Conservation (phyloP, 2,113 vertebrate species). For the Dipodomys stephensi region DNA sequence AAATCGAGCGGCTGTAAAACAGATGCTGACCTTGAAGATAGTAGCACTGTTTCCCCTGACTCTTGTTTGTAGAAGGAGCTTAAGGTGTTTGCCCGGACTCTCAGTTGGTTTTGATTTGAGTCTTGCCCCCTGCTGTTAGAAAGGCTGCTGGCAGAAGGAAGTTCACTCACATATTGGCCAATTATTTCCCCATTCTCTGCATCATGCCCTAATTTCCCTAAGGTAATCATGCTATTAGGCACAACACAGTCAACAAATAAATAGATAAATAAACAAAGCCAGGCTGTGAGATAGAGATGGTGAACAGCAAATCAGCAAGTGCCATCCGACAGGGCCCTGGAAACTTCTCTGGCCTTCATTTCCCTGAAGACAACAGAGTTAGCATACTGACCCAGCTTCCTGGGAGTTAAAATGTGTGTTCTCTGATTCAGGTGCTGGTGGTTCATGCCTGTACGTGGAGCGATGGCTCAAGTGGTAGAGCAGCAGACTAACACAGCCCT, state of each 20-base stretch:
- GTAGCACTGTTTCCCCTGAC: background rate
- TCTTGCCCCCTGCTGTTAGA: background rate
- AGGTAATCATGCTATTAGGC: conserved; percentile 27
- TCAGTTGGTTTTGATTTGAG: conserved; percentile 7
- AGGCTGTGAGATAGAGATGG: background rate
- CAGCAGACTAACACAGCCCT: too few species aligned
- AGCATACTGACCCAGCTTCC: background rate
- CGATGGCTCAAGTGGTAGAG: too few species aligned
- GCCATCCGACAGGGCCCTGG: background rate
- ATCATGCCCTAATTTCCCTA: conserved; percentile 43
- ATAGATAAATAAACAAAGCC: background rate
- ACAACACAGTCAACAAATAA: conserved; percentile 36
- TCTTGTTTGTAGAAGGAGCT: background rate
- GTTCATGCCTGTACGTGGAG: too few species aligned
- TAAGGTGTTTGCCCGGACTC: background rate
- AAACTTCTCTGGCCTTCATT: background rate
- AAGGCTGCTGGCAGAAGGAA: background rate
- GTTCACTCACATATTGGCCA: conserved; percentile 4
- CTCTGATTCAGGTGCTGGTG: too few species aligned
- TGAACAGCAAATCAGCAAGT: background rate
- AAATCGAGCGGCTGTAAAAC: background rate
- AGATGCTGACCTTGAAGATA: background rate
- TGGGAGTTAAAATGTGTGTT: background rate
- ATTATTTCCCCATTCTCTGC: conserved; percentile 28
- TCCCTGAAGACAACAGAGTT: background rate